These are phyloP conservation scores for Choristoneura fumiferana DNA, from an alignment of 1,140 invertebrate genomes.

Conservation along the genomic window DNA sequence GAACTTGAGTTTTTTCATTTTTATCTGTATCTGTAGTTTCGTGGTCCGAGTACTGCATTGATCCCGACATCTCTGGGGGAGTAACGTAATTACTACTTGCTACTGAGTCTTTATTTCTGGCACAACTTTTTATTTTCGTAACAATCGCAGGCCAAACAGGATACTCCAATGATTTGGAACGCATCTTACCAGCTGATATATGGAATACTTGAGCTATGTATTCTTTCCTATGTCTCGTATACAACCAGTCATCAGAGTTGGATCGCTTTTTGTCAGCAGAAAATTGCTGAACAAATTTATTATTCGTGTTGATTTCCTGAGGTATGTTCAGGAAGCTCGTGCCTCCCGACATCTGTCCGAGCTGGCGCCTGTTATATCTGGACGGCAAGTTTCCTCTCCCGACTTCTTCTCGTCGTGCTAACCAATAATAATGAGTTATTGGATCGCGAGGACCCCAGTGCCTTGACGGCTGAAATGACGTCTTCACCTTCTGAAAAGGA, in stretches of 20 bases:
- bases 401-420: conserved; percentile 71
- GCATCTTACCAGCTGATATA: conserved; percentile 19
- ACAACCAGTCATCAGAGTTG: conserved; percentile 59
- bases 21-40: no score
- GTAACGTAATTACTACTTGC: neutral
- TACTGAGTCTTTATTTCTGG: conserved; percentile 16
- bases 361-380: conserved; percentile 38
- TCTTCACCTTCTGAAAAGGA: conserved; percentile 78
- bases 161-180: conserved; percentile 51
- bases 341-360: conserved; percentile 49
- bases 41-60: no score
- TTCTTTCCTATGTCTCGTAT: conserved; percentile 40
- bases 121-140: neutral
- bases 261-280: conserved; percentile 36
- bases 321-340: conserved; percentile 31
- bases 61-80: no score
- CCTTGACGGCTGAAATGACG: conserved; percentile 78
- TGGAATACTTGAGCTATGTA: conserved; percentile 30
- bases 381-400: conserved; percentile 30
- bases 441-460: conserved; percentile 83
- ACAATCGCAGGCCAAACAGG: no score
- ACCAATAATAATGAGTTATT: conserved; percentile 80
- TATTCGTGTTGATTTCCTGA: neutral
- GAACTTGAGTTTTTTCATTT: no score
- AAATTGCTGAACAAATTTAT: no score